Conservation (phyloP, 2,113 vertebrate species). For the Hemichromis elongatus region DNA sequence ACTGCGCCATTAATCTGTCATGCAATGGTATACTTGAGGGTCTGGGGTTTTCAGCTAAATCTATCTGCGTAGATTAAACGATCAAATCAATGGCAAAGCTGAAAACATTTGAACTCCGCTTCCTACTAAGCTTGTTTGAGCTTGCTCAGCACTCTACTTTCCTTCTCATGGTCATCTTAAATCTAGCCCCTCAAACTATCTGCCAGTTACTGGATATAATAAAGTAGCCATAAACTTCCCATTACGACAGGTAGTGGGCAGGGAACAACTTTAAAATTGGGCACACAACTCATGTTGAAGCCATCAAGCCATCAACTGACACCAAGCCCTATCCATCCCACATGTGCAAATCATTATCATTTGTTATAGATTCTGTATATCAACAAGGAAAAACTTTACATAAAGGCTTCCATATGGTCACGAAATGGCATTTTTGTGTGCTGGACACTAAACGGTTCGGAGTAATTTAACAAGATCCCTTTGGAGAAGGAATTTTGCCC, state of each 20-base stretch:
- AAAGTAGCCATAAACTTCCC: conserved; percentile 34
- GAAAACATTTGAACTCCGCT: conserved; percentile 4
- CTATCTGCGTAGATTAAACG: conserved; percentile 5
- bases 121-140: not conserved
- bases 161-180: not conserved
- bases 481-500: conserved; percentile 80
- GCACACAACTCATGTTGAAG: conserved; percentile 50
- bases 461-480: conserved; percentile 88
- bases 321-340: conserved; percentile 61
- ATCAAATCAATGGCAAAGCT: conserved; percentile 41
- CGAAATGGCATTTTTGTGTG: conserved; percentile 81
- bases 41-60: conserved; percentile 22
- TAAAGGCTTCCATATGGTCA: conserved; percentile 90
- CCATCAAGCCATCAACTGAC: conserved; percentile 53
- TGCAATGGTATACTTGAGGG: conserved; percentile 8
- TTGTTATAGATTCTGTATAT: conserved; percentile 89
- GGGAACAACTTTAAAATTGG: not conserved
- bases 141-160: not conserved
- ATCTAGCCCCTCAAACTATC: not conserved
- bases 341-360: conserved; percentile 92
- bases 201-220: conserved; percentile 2
- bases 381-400: conserved; percentile 83
- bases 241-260: conserved; percentile 21
- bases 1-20: conserved; percentile 13
- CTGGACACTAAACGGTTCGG: conserved; percentile 87